Base-by-base conservation (phyloP, 2,888 invertebrate genomes). In the Protonemura montana region DNA sequence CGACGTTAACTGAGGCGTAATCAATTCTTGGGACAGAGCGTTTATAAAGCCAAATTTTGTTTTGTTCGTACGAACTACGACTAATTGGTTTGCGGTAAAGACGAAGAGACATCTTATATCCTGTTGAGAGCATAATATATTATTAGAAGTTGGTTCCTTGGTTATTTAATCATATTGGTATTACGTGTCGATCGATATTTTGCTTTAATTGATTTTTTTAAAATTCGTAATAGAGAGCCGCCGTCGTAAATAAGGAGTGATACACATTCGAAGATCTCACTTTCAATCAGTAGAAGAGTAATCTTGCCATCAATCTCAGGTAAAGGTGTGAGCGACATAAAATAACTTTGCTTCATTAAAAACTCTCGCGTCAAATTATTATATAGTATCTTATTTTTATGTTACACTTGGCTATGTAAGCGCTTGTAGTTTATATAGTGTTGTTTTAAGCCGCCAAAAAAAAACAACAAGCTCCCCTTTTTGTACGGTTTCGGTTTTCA, bases 401-500 rank as follows among this genome's bases (percentile, higher is more conserved):
- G 27, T 25, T 78, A 78, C 5, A 35, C 35, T 35, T 10, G n/a
- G n/a, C n/a, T n/a, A n/a, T n/a, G n/a, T n/a, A n/a, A n/a, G 2
- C 21, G 59, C 59, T 59, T 59, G 59, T 78, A 28, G 3, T 76
- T 6, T 78, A 28, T 78, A 27, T 78, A 26, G 78, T 78, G 78
- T 27, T 78, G 78, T 78, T 78, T 78, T 41, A 7, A 83, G 35
- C 25, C 42, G 25, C n/a, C 82, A 82, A 82, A 82, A 82, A 82
- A 41, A 82, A n/a, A n/a, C n/a, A n/a, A 30, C 35, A 41, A n/a
- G 35, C 82, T 85, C 76, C 26, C 35, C 35, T 82, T 42, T 81
- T 78, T 59, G 76, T 59, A 26, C n/a, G 76, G 59, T 30, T 80
- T 77, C 41, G 82, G 85, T 87, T 86, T 82, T 82, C 78, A 59